Percentiles rank a stretch among this genome's conserved stretches.
Conservation (phyloP, 2,113 vertebrate genomes). For the Paedocypris sp. region DNA sequence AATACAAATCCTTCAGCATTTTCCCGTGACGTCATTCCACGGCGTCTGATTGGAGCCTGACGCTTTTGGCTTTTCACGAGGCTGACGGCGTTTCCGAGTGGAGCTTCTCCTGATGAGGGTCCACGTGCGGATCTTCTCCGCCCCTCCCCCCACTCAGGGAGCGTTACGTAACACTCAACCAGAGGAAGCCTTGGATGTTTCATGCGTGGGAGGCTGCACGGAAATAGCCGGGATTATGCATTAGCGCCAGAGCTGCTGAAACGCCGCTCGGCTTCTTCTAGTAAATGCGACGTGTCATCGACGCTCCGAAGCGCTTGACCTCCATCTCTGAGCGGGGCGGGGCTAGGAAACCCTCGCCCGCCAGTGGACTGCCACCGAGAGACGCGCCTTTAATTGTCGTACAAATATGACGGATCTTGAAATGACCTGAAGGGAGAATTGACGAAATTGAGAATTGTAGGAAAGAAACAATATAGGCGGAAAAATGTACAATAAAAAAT, state of each 20-base stretch:
- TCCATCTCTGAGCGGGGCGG: not conserved
- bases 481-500: too few species aligned
- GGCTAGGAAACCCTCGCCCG: not conserved
- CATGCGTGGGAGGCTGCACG: constrained; percentile 48
- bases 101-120: too few species aligned
- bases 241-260: not conserved
- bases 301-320: not conserved
- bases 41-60: too few species aligned
- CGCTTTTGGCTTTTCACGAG: too few species aligned
- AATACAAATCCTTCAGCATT: too few species aligned
- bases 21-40: too few species aligned
- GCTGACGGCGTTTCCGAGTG: too few species aligned
- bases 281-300: constrained; percentile 4
- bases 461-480: too few species aligned
- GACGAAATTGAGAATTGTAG: too few species aligned
- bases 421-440: not conserved
- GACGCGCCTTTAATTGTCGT: not conserved
- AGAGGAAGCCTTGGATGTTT: constrained; percentile 44
- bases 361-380: not conserved
- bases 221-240: constrained; percentile 49
- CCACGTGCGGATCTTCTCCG: constrained; percentile 12
- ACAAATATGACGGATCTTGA: not conserved
- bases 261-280: constrained; percentile 7
- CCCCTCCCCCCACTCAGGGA: constrained; percentile 35
- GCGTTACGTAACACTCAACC: constrained; percentile 58